Evolutionary conservation across 2,113 vertebrate species (phyloP).

Genomic region (Chloropsis cyanopogon): DNA sequence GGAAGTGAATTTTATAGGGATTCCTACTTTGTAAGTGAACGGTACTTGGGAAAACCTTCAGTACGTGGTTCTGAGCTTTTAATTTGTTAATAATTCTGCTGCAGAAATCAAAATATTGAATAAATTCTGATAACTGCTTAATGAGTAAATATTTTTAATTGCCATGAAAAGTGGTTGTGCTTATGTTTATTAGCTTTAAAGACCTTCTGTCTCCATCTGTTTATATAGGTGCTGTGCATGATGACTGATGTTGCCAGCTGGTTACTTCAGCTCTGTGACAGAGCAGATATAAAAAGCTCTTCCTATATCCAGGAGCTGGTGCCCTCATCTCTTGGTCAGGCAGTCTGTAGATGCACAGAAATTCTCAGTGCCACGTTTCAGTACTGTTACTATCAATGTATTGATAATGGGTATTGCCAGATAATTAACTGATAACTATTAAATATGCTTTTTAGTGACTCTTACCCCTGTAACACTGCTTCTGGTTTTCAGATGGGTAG

Average conservation of each 20-base stretch:
- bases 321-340: background rate
- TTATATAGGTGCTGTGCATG: slow-evolving; percentile 10
- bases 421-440: background rate
- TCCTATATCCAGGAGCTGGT: background rate
- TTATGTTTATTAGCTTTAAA: slow-evolving; percentile 1
- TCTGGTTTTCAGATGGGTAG: background rate
- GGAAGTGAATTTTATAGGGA: background rate
- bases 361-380: background rate
- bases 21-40: background rate
- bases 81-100: background rate
- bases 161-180: background rate
- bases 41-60: background rate
- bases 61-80: background rate
- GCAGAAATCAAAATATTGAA: background rate
- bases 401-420: background rate
- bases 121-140: background rate
- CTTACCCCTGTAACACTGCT: background rate
- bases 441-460: background rate
- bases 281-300: slow-evolving; percentile 38
- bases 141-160: background rate
- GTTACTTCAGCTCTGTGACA: slow-evolving; percentile 9
- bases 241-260: slow-evolving; percentile 39
- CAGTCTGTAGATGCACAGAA: background rate
- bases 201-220: background rate
- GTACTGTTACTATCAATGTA: background rate